Evolutionary conservation across 2,797 vertebrate genomes (phyloP).

Genomic region (Antrozous pallidus): DNA sequence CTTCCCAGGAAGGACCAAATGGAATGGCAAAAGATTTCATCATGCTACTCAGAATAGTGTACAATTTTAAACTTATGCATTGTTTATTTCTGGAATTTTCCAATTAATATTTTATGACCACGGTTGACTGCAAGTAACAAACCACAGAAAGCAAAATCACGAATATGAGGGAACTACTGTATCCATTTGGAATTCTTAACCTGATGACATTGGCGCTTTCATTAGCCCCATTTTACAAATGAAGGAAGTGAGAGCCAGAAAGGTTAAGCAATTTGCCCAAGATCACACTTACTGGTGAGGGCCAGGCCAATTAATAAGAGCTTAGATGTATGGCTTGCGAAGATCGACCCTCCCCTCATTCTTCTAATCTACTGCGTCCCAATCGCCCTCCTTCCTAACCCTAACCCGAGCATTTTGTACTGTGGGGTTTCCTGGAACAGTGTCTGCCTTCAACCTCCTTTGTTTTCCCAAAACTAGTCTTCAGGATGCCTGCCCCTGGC

Average conservation of each 20-base stretch:
- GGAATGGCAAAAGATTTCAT: background rate
- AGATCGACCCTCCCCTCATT: background rate
- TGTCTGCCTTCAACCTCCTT: background rate
- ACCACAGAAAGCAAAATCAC: background rate
- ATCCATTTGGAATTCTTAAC: background rate
- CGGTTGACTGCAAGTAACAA: background rate
- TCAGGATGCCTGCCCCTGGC: background rate
- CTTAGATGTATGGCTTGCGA: background rate
- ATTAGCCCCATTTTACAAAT: background rate
- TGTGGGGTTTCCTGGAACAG: background rate
- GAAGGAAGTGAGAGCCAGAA: constrained; percentile 5
- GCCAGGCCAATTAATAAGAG: background rate
- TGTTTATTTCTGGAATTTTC: background rate
- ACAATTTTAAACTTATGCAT: background rate
- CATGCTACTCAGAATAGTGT: background rate
- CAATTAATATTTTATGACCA: background rate
- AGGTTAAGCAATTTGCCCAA: background rate
- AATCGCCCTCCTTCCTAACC: background rate
- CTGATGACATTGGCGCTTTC: background rate
- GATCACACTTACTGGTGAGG: background rate
- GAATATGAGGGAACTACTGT: background rate
- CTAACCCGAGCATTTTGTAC: background rate
- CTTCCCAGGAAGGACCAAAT: background rate
- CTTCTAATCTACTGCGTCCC: background rate
- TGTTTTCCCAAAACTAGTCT: background rate